Evolutionary conservation across 1,140 invertebrate species (phyloP), one percentile per base, ranked within the genome.

Genomic region (Phenacoccus solenopsis): DNA sequence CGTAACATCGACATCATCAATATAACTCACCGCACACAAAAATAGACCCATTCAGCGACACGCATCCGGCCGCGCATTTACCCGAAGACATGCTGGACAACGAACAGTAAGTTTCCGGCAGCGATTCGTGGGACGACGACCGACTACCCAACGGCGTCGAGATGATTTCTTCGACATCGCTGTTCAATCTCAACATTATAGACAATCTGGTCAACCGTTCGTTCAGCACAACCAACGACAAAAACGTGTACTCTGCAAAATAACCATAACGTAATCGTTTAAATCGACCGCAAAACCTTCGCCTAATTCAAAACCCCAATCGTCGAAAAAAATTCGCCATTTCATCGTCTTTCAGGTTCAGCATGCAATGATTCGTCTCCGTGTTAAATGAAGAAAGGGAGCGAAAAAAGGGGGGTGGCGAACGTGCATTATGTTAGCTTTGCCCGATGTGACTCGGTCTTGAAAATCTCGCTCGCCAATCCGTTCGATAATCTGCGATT

Each of bases 21-120:
- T 68, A 49, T 70, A 20, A 79, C 83, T 79, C 76, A 87, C 88
- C 89, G 78, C 88, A 89, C 22, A 90, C 88, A 71, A 92, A 78
- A 0, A 93, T 78, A 64, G 83, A 83, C 25, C 85, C 85, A 70
- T 88, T 82, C 16, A 89, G 76, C 73, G 87, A 85, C 28, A 84
- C 86, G 70, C 87, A 85, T 9, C 90, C 90, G 67, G 88, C 83
- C n/a, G 87, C 85, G 79, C 89, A 90, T 71, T 89, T 83, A 4
- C 86, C 82, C 28, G 80, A 82, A 38, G 81, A 83, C 88, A 91
- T 90, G 16, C 82, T 82, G 2, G 86, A 81, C 28, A 91, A 76
- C 3, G 83, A 82, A 70, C 81, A 83, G 74, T 86, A 85, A n/a
- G 82, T 74, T 73, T 86, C 84, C 0, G 81, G 82, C 7, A 70